phyloP scores from a whole-genome alignment of 1,140 invertebrate genomes.

The Ruditapes philippinarum region DNA sequence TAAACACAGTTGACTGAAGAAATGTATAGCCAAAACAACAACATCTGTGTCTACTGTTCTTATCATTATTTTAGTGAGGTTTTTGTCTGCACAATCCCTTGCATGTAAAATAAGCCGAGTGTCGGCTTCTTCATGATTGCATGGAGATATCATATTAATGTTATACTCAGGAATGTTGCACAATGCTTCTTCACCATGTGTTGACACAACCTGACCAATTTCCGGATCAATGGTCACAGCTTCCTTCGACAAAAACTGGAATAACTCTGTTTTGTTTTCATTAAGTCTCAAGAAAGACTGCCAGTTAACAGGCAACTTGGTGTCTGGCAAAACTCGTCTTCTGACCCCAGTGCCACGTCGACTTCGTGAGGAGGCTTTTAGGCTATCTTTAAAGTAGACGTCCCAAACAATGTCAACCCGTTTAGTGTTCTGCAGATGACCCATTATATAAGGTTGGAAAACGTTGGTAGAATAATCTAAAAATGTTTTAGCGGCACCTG shows the following conservation, averaged over 20 bases:
- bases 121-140: conserved; percentile 78
- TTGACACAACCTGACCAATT: neutral
- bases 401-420: conserved; percentile 68
- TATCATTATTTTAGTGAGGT: conserved; percentile 63
- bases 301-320: conserved; percentile 1
- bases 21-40: conserved; percentile 69
- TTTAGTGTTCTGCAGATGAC: conserved; percentile 81
- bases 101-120: conserved; percentile 73
- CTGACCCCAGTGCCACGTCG: conserved; percentile 60
- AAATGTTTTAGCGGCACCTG: conserved; percentile 60
- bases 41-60: conserved; percentile 78
- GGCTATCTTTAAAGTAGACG: conserved; percentile 60
- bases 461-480: conserved; percentile 61
- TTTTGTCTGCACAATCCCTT: conserved; percentile 63
- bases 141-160: conserved; percentile 46
- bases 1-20: conserved; percentile 28
- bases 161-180: neutral
- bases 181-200: neutral
- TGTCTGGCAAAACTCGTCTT: neutral
- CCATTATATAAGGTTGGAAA: conserved; percentile 53
- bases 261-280: conserved; percentile 39
- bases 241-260: neutral
- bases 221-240: neutral
- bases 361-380: conserved; percentile 47
- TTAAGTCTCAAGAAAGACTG: neutral